A percentile compares a stretch with the other conserved stretches of the same genome.
Conservation (phyloP, 2,888 invertebrate species). For the Agrilus cyanescens region DNA sequence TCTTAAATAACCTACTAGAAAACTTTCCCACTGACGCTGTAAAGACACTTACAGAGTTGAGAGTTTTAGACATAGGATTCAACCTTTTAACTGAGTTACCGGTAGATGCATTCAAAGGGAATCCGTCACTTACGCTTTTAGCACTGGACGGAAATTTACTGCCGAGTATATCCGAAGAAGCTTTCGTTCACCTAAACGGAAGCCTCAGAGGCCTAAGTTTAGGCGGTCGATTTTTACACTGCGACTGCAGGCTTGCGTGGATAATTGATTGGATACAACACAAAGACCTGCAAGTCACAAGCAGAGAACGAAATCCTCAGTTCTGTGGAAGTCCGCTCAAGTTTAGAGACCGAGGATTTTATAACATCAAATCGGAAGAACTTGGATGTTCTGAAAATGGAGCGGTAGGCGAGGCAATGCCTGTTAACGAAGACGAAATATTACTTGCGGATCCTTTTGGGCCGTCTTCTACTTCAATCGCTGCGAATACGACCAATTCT, state of each 20-base stretch:
- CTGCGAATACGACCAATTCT: conserved; percentile 21
- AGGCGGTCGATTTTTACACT: conserved; percentile 77
- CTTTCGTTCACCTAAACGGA: conserved; percentile 66
- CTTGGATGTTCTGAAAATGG: conserved; percentile 39
- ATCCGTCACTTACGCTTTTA: conserved; percentile 73
- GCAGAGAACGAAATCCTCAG: conserved; percentile 82
- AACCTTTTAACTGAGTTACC: conserved; percentile 77
- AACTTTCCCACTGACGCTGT: conserved; percentile 79
- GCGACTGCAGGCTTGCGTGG: conserved; percentile 82
- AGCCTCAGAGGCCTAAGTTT: conserved; percentile 76
- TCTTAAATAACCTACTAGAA: conserved; percentile 77
- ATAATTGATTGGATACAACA: conserved; percentile 82
- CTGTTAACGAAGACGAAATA: conserved; percentile 41
- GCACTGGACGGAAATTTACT: conserved; percentile 87
- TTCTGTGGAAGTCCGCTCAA: conserved; percentile 78
- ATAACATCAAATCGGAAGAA: conserved; percentile 73
- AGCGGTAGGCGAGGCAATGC: conserved; percentile 41
- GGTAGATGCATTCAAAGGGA: conserved; percentile 64
- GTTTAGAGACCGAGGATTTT: conserved; percentile 73
- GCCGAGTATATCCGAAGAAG: conserved; percentile 68
- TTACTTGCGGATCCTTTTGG: conserved; percentile 19
- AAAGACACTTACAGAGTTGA: conserved; percentile 61
- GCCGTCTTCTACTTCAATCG: conserved; percentile 20
- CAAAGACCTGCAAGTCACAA: conserved; percentile 82
- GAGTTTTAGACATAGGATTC: conserved; percentile 86